Percentiles rank a stretch among this genome's conserved stretches.
These are phyloP conservation scores for Heteromormyrus szaboi DNA, from an alignment of 2,797 vertebrate genomes.

Conservation along the genomic window DNA sequence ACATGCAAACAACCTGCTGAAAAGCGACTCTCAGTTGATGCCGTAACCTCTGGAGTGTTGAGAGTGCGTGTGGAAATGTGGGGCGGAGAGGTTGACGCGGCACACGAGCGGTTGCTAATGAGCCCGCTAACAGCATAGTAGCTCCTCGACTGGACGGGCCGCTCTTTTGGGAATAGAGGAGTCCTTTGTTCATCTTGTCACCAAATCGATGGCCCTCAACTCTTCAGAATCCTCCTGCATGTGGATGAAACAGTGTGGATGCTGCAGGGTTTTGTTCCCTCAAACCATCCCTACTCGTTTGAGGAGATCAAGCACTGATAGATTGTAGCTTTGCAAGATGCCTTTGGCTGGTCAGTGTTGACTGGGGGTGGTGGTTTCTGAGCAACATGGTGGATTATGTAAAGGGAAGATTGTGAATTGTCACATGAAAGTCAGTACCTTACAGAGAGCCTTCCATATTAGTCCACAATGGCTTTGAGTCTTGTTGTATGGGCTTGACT, in stretches of 20 bases:
- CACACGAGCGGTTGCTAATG: constrained; percentile 27
- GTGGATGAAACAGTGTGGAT: background rate
- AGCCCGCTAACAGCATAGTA: constrained; percentile 30
- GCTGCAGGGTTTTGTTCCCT: background rate
- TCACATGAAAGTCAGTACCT: constrained; percentile 79
- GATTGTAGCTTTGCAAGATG: background rate
- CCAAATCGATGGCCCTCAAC: background rate
- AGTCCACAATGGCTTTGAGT: constrained; percentile 78
- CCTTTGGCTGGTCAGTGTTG: background rate
- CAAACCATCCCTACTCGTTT: background rate
- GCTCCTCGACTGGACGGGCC: background rate
- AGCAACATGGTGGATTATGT: background rate
- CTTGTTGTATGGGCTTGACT: constrained; percentile 81
- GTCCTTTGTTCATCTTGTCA: background rate
- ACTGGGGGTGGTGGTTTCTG: background rate
- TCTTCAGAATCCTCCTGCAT: background rate
- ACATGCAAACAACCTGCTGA: constrained; percentile 31
- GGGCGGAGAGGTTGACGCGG: background rate
- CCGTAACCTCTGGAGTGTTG: constrained; percentile 32
- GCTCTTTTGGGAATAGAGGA: background rate
- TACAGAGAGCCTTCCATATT: constrained; percentile 68
- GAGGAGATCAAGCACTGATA: background rate
- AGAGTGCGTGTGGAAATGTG: background rate
- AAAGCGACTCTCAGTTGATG: constrained; percentile 30
- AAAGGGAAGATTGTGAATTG: constrained; percentile 71